Evolutionary conservation across 2,888 invertebrate genomes (phyloP).

Genomic region (Lacanobia wlatinum): DNA sequence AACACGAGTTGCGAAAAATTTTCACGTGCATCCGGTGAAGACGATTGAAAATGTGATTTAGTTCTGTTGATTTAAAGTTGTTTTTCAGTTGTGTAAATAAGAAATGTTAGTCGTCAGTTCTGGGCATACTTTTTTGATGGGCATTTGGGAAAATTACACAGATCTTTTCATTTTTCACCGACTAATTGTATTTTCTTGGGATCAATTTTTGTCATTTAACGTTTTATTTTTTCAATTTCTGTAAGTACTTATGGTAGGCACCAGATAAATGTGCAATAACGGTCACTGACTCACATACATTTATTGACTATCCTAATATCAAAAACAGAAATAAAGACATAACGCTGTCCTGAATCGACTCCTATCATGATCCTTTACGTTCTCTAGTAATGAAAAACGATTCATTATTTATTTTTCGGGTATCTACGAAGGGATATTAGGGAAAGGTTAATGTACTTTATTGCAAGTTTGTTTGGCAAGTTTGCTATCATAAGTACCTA

Average conservation of each 20-base stretch:
- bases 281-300: too few species aligned
- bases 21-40: neutral
- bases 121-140: slow-evolving; percentile 37
- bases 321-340: too few species aligned
- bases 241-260: neutral
- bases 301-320: too few species aligned
- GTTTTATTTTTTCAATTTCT: slow-evolving; percentile 13
- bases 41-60: slow-evolving; percentile 10
- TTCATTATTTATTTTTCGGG: too few species aligned
- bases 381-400: too few species aligned
- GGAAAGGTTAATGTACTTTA: too few species aligned
- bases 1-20: neutral
- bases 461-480: too few species aligned
- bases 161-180: slow-evolving; percentile 60
- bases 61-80: fast-evolving
- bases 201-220: slow-evolving; percentile 54
- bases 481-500: neutral
- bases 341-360: too few species aligned
- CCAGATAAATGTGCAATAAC: too few species aligned
- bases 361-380: too few species aligned
- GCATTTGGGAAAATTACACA: slow-evolving; percentile 72
- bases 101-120: slow-evolving; percentile 20
- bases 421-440: too few species aligned
- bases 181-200: slow-evolving; percentile 61
- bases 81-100: neutral